These are phyloP conservation scores for Scaptodrosophila latifasciaeformis DNA, from an alignment of 2,888 invertebrate species.

Conservation along the genomic window DNA sequence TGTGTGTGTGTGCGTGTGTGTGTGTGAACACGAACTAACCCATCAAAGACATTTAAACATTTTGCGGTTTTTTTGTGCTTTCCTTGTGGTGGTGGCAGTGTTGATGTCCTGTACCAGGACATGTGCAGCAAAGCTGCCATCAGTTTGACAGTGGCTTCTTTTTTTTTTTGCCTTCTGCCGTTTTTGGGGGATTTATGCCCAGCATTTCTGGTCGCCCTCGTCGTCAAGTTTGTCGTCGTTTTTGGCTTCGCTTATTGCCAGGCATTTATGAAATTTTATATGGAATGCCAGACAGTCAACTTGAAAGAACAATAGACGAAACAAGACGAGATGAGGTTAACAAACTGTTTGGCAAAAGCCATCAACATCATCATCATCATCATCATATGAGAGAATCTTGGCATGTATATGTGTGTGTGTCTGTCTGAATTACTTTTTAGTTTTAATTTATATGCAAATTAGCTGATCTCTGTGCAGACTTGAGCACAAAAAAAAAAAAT, in stretches of 20 bases:
- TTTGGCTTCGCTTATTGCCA: constrained; percentile 32
- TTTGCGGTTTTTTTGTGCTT: constrained; percentile 59
- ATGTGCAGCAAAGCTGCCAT: constrained; percentile 42
- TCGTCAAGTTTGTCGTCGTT: constrained; percentile 23
- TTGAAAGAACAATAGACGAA: constrained; percentile 34
- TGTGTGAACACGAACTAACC: constrained; percentile 34
- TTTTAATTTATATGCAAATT: constrained; percentile 67
- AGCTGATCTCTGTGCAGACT: constrained; percentile 29
- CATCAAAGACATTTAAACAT: constrained; percentile 69
- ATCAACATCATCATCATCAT: constrained; percentile 22
- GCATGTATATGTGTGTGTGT: constrained; percentile 17
- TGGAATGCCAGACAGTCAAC: constrained; percentile 49
- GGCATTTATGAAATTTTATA: constrained; percentile 61
- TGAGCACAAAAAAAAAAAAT: too few relatives aligned
- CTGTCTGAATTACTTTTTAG: constrained; percentile 40
- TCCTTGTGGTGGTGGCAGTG: constrained; percentile 17
- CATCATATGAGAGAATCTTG: constrained; percentile 13
- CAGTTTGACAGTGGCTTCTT: constrained; percentile 24
- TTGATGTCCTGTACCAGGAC: constrained; percentile 36
- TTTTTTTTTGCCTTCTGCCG: background rate
- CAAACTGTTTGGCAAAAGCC: constrained; percentile 32
- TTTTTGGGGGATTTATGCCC: background rate
- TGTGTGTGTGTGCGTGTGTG: constrained; percentile 3
- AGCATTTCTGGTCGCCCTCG: background rate
- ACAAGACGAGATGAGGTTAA: constrained; percentile 38